A percentile compares a stretch with the other conserved stretches of the same genome.
Evolutionary conservation across 2,113 vertebrate genomes (phyloP).

Genomic region (Delphinapterus leucas): DNA sequence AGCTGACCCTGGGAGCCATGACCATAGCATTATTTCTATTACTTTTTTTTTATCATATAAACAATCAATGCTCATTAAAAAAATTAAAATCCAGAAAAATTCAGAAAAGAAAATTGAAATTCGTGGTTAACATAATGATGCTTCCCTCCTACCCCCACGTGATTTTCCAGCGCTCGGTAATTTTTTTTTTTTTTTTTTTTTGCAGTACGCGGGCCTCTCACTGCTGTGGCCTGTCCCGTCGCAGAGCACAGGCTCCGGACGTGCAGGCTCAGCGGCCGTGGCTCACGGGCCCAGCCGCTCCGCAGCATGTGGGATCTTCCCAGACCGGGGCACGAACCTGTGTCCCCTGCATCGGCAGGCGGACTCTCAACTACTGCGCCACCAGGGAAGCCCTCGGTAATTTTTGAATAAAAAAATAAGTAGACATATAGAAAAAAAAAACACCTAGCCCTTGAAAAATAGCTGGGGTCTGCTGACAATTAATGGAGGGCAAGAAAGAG

Average conservation of each 20-base stretch:
- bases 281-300: too few species aligned
- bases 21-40: fast-evolving
- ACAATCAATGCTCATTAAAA: background rate
- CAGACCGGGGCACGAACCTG: too few species aligned
- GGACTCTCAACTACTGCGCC: too few species aligned
- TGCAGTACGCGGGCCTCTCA: too few species aligned
- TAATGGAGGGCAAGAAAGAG: background rate
- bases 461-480: background rate
- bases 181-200: background rate
- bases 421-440: too few species aligned
- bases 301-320: too few species aligned
- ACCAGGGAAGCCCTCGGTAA: background rate
- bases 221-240: too few species aligned
- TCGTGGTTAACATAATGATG: background rate
- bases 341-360: too few species aligned
- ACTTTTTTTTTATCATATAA: background rate
- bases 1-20: background rate
- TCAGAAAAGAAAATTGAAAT: background rate
- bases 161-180: background rate
- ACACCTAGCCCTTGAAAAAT: background rate
- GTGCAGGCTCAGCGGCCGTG: too few species aligned
- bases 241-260: too few species aligned
- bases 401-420: background rate
- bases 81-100: background rate
- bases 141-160: background rate